Evolutionary conservation across 2,797 vertebrate genomes (phyloP).

Genomic region (Ibycter americanus): DNA sequence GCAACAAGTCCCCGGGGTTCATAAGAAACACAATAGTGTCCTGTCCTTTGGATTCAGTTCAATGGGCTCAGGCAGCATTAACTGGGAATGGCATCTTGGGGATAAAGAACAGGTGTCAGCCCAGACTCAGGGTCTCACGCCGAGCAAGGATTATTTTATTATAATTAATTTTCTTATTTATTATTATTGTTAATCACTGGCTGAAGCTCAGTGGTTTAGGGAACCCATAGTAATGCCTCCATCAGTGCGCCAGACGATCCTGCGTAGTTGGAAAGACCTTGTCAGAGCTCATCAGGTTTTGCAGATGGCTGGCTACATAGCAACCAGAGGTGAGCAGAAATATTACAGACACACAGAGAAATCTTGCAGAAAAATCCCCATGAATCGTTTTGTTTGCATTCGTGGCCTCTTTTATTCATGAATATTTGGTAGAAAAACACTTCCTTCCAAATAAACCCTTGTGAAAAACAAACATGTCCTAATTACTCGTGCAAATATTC

Average conservation of each 20-base stretch:
- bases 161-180: slow-evolving; percentile 59
- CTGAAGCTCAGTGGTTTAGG: slow-evolving; percentile 18
- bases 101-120: slow-evolving; percentile 42
- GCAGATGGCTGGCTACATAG: not conserved
- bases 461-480: slow-evolving; percentile 13
- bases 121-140: not conserved
- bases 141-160: slow-evolving; percentile 42
- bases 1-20: not conserved
- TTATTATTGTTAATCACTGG: slow-evolving; percentile 34
- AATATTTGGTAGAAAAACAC: not conserved
- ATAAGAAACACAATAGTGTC: not conserved
- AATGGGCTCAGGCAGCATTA: slow-evolving; percentile 45
- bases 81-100: not conserved
- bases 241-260: slow-evolving; percentile 4
- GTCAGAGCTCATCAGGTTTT: slow-evolving; percentile 21
- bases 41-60: not conserved
- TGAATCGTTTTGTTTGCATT: not conserved
- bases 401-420: slow-evolving; percentile 11
- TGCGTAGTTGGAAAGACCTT: not conserved
- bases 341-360: not conserved
- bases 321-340: not conserved
- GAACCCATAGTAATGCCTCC: not conserved
- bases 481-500: slow-evolving; percentile 7
- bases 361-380: slow-evolving; percentile 3
- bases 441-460: not conserved